These are phyloP conservation scores for Formica selysi DNA, from an alignment of 1,140 invertebrate genomes.

Conservation along the genomic window DNA sequence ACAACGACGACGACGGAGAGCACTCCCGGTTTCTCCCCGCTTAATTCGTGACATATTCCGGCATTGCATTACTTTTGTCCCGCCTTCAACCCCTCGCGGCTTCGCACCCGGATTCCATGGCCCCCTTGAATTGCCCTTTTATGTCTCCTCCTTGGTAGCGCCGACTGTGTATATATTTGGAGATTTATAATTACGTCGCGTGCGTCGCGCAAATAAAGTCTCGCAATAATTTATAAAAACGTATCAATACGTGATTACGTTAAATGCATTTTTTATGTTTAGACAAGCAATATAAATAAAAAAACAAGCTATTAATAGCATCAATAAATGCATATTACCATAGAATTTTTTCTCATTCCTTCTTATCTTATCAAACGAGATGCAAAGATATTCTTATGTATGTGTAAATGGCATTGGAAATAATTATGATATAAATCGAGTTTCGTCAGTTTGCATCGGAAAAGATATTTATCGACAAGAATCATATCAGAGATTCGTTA, in stretches of 20 bases:
- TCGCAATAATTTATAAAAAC: neutral
- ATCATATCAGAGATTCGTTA: neutral
- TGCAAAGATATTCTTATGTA: neutral
- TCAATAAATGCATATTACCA: neutral
- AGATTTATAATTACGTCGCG: conserved; percentile 47
- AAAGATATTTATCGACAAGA: neutral
- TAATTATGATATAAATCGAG: neutral
- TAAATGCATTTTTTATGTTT: neutral
- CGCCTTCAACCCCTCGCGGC: conserved; percentile 72
- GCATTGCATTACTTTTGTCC: conserved; percentile 80
- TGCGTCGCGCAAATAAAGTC: conserved; percentile 16
- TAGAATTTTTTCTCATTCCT: neutral
- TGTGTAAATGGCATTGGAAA: neutral
- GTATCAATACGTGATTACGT: neutral
- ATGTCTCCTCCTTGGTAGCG: conserved; percentile 73
- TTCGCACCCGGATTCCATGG: conserved; percentile 55
- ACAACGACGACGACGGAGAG: conserved; percentile 78
- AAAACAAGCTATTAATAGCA: neutral
- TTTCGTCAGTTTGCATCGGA: neutral
- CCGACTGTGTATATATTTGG: conserved; percentile 40
- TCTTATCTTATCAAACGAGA: neutral
- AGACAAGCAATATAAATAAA: neutral
- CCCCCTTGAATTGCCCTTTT: conserved; percentile 72
- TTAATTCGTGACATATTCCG: conserved; percentile 86
- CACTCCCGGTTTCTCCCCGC: conserved; percentile 79